Base-by-base conservation (phyloP, 2,888 invertebrate genomes). In the Anoplius nigerrimus region DNA sequence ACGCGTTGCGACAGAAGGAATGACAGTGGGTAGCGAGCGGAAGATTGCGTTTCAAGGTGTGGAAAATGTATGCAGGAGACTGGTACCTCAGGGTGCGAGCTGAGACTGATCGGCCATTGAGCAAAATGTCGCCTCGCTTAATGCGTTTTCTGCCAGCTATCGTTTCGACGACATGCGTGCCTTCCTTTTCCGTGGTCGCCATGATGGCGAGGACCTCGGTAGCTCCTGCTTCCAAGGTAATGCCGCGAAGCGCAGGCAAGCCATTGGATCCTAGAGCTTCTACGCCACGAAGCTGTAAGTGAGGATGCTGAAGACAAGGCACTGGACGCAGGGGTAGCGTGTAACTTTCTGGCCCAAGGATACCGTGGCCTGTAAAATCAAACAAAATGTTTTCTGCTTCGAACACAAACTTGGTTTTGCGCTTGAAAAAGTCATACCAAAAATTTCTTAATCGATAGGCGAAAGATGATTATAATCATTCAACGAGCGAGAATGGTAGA, bases 201-300 rank as follows among this genome's bases (percentile, higher is more conserved):
- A 98, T 93, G 21, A 98, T 92, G 2, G 97, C 97, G 82, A 98
- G 90, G 53, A 98, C 92, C 89, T 98, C 98, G 1, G 97, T 97
- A 0, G 97, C 97, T 77, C 95, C 94, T 24, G 95, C 95, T 89
- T 98, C 98, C 80, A 98, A 93, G 27, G 95, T 95, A 8, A 98
- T 91, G 2, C 94, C 94, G 57, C 95, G 93, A 1, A 95, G 90
- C 13, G 93, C 87, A 16, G 93, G 90, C 2, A 81, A 43, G 5
- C 83, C 82, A 55, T 82, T 67, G 53, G 86, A 79, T 2, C 85
- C 85, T 0, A 77, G 72, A 2, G 86, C 80, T 55, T 88, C 88
- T 21, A 88, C 82, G 0, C 82, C 84, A 0, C 88, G 81, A 34
- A 88, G 73, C 55, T 88, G 88, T 20, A 88, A 63, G 69, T 88